Evolutionary conservation across 2,888 invertebrate genomes (phyloP), one percentile per base, ranked within the genome.

Genomic region (Lithophane semibrunnea): DNA sequence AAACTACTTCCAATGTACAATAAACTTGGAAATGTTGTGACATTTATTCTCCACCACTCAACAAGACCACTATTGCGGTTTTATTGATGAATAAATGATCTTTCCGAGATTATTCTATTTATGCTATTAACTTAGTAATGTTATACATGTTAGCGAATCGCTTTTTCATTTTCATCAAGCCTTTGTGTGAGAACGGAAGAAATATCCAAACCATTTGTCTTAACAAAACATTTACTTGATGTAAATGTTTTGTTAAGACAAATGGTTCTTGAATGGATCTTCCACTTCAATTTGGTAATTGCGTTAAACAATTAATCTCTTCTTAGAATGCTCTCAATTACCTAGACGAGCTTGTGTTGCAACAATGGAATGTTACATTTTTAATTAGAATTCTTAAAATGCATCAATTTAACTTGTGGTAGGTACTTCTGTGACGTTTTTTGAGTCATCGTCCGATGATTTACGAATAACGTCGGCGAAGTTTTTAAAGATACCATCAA

Each of bases 401-500:
- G 86, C 87, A 89, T 91, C 90, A 89, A 87, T 88, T 87, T 80
- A 69, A 78, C 65, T 79, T 76, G 77, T 69, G 60, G 24, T 77
- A 49, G 4, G 49, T 60, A 49, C 44, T 47, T 79, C 47, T 47
- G 56, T 42, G 71, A 63, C 71, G 73, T 75, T 80, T 73, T 74
- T 77, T 77, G 52, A 77, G 70, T 77, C 49, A 73, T 80, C 86
- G 85, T 81, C 81, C 86, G 92, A 93, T 92, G 92, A 93, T 91
- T 93, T 93, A 91, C 88, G 85, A 90, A 91, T 91, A 89, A 88
- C 89, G 90, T 92, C 94, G 93, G 93, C 89, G 84, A 90, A 89
- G 93, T 91, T 88, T 93, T 92, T 93, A 88, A 88, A 92, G 95
- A 95, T 95, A 93, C 77, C 84, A 94, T 93, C 94, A 90, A 85